phyloP scores from a whole-genome alignment of 2,113 vertebrate species.

The Herpailurus yagouaroundi region DNA sequence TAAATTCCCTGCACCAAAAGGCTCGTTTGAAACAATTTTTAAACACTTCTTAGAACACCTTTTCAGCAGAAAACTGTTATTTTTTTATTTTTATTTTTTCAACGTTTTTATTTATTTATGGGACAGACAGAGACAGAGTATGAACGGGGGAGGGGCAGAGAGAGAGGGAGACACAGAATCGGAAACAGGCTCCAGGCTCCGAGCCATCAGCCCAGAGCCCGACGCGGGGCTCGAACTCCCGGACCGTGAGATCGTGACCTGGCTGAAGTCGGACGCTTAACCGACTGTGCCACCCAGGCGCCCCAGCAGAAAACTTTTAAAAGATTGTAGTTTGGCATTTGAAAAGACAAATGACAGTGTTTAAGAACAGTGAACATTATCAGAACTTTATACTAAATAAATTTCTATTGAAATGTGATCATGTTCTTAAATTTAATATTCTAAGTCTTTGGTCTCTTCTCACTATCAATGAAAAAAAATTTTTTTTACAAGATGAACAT shows the following conservation, averaged over 20 bases:
- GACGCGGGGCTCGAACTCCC: too few relatives aligned
- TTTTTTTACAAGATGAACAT: neutral
- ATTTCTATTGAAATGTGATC: neutral
- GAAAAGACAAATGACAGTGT: slow-evolving; percentile 1
- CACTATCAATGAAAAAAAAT: neutral
- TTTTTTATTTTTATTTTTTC: too few relatives aligned
- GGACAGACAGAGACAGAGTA: too few relatives aligned
- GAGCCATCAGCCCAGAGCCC: too few relatives aligned
- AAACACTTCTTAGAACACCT: neutral
- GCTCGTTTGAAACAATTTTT: neutral
- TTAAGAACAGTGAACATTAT: neutral
- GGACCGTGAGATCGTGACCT: too few relatives aligned
- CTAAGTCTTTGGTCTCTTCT: neutral
- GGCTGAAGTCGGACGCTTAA: too few relatives aligned
- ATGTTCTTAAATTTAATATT: slow-evolving; percentile 13
- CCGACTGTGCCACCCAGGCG: too few relatives aligned
- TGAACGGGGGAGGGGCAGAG: too few relatives aligned
- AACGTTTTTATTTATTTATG: too few relatives aligned
- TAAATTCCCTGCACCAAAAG: neutral
- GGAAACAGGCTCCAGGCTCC: too few relatives aligned
- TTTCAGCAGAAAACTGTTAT: neutral
- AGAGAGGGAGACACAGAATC: too few relatives aligned
- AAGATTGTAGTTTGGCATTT: neutral
- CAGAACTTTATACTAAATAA: neutral
- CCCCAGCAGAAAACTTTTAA: neutral